Conservation (phyloP, 2,113 vertebrate genomes). For the Plectropomus leopardus region DNA sequence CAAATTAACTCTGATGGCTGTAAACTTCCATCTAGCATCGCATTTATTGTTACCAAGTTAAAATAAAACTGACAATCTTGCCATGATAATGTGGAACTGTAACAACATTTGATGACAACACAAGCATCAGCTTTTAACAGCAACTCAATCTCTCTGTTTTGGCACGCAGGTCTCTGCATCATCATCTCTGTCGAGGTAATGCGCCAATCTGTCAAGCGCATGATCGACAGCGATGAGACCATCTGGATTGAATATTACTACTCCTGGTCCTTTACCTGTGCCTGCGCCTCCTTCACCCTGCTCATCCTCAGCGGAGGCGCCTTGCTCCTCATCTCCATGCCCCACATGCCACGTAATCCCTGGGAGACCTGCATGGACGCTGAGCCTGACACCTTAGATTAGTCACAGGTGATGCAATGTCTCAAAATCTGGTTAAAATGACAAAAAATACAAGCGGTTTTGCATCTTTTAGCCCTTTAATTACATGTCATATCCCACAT, state of each 20-base stretch:
- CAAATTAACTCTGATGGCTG: conserved; percentile 33
- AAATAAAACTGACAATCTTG: conserved; percentile 23
- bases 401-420: conserved; percentile 41
- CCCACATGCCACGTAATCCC: conserved; percentile 97
- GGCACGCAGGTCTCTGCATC: conserved; percentile 91
- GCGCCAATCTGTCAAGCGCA: conserved; percentile 96
- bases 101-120: conserved; percentile 13
- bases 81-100: background rate
- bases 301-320: conserved; percentile 91
- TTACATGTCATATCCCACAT: background rate
- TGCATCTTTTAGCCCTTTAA: conserved; percentile 31
- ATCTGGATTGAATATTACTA: conserved; percentile 95
- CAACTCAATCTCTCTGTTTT: conserved; percentile 14
- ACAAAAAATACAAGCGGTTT: background rate
- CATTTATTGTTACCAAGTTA: background rate
- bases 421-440: background rate
- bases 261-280: conserved; percentile 96
- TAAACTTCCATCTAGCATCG: background rate
- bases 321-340: conserved; percentile 95
- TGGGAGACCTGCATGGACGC: conserved; percentile 99
- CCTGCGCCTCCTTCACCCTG: conserved; percentile 92
- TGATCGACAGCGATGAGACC: conserved; percentile 95
- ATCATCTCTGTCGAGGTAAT: conserved; percentile 97
- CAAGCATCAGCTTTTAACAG: conserved; percentile 32
- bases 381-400: conserved; percentile 89